Conservation (phyloP, 1,140 invertebrate genomes). For the Pseudomyrmex pallidus region DNA sequence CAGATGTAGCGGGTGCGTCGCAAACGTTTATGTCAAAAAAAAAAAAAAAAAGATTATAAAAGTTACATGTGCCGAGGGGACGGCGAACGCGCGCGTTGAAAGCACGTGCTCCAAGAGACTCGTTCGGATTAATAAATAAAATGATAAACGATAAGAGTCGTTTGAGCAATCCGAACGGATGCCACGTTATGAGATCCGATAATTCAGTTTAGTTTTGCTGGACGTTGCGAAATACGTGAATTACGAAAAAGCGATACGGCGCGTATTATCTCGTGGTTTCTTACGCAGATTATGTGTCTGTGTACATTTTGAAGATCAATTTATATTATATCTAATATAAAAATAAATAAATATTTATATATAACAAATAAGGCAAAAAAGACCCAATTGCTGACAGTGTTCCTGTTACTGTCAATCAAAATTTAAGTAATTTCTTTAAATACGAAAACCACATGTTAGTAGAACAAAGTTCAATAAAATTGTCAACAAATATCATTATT, state of each 20-base stretch:
- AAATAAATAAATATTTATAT: too few species aligned
- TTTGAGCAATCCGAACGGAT: constrained; percentile 30
- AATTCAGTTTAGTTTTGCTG: too few species aligned
- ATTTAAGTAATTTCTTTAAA: too few species aligned
- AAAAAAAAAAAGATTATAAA: constrained; percentile 36
- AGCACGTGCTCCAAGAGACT: constrained; percentile 31
- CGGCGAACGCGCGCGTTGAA: not conserved
- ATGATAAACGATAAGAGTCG: constrained; percentile 21
- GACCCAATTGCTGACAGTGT: too few species aligned
- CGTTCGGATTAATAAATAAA: constrained; percentile 31
- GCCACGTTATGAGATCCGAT: not conserved
- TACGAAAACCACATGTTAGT: too few species aligned
- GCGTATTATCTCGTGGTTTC: not conserved
- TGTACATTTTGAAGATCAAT: not conserved
- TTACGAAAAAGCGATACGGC: not conserved
- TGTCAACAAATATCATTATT: not conserved
- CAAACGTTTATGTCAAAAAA: constrained; percentile 56
- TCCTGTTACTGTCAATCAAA: too few species aligned
- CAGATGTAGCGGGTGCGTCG: constrained; percentile 56
- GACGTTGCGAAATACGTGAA: not conserved
- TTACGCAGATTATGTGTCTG: not conserved
- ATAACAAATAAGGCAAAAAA: too few species aligned
- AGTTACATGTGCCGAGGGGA: constrained; percentile 6
- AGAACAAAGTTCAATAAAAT: not conserved
- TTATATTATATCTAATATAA: too few species aligned